Percentiles rank a stretch among this genome's conserved stretches.
These are phyloP conservation scores for Philhelius pedissequus DNA, from an alignment of 2,888 invertebrate genomes.

Conservation along the genomic window DNA sequence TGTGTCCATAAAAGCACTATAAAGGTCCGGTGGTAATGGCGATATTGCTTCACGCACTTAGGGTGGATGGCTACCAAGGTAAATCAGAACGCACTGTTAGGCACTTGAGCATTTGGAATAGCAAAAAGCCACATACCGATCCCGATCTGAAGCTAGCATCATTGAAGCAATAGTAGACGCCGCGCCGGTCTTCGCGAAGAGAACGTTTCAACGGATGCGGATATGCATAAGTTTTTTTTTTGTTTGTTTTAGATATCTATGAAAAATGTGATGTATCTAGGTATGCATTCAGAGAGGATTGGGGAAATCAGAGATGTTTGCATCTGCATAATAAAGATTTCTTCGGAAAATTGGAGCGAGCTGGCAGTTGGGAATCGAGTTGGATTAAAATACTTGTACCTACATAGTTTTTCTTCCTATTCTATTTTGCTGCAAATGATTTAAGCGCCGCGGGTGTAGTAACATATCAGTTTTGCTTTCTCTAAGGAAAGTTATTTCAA, in stretches of 20 bases:
- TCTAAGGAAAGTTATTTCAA: neutral
- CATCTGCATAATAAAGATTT: conserved; percentile 41
- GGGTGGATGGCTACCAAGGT: conserved; percentile 39
- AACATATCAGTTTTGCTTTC: neutral
- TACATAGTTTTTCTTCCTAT: neutral
- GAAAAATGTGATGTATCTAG: neutral
- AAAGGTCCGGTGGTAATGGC: neutral
- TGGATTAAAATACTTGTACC: conserved; percentile 43
- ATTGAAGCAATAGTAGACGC: conserved; percentile 11
- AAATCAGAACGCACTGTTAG: conserved; percentile 50
- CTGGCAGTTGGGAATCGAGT: neutral
- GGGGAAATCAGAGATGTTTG: conserved; percentile 3
- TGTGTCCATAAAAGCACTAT: neutral
- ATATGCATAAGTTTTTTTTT: conserved; percentile 36
- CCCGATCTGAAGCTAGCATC: neutral
- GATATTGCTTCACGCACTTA: conserved; percentile 43
- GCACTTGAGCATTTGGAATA: conserved; percentile 13
- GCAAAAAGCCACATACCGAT: conserved; percentile 19
- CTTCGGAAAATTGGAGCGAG: conserved; percentile 24
- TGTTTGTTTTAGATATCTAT: conserved; percentile 38
- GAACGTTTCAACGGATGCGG: conserved; percentile 61
- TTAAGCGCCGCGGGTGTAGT: neutral
- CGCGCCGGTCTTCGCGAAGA: conserved; percentile 21
- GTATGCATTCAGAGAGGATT: conserved; percentile 46
- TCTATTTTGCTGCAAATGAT: neutral